Conservation (phyloP, 2,888 invertebrate genomes). For the Theodoxus fluviatilis region DNA sequence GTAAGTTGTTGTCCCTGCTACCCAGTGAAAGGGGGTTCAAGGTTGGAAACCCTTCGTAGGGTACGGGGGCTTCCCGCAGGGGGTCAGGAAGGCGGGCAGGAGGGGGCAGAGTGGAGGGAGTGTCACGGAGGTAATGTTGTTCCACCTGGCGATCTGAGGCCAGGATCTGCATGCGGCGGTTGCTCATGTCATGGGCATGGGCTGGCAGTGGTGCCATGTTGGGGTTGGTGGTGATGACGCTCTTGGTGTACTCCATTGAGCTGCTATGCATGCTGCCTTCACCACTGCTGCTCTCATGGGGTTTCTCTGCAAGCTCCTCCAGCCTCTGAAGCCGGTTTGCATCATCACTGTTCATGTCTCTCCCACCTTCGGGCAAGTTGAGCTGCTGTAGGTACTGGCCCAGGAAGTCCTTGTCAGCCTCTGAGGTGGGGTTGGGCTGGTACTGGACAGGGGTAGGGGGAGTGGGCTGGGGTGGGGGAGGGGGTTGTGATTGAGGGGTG, state of each 20-base stretch:
- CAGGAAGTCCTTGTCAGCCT: conserved; percentile 54
- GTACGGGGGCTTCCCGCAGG: conserved; percentile 19
- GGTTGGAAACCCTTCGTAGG: conserved; percentile 36
- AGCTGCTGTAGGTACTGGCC: conserved; percentile 56
- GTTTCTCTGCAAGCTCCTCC: conserved; percentile 37
- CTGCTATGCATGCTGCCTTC: too few species aligned
- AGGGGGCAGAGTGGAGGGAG: conserved; percentile 34
- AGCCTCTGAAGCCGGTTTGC: conserved; percentile 33
- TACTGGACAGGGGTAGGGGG: conserved; percentile 26
- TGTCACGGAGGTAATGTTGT: conserved; percentile 34
- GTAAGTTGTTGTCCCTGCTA: conserved; percentile 33
- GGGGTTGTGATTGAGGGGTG: too few species aligned
- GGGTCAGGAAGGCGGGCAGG: conserved; percentile 37
- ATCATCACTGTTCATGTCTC: conserved; percentile 29
- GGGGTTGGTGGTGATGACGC: conserved; percentile 35
- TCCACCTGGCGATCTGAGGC: conserved; percentile 45
- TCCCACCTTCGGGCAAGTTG: too few species aligned
- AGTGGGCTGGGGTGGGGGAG: conserved; percentile 25
- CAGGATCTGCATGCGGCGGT: conserved; percentile 51
- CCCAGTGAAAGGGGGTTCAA: conserved; percentile 34
- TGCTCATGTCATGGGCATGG: conserved; percentile 40
- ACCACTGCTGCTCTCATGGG: conserved; percentile 31
- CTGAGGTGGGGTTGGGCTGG: conserved; percentile 41
- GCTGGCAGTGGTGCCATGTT: conserved; percentile 36
- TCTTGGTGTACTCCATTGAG: too few species aligned